A percentile compares a stretch with the other conserved stretches of the same genome.
Conservation (phyloP, 2,797 vertebrate genomes). For the Staurois parvus region DNA sequence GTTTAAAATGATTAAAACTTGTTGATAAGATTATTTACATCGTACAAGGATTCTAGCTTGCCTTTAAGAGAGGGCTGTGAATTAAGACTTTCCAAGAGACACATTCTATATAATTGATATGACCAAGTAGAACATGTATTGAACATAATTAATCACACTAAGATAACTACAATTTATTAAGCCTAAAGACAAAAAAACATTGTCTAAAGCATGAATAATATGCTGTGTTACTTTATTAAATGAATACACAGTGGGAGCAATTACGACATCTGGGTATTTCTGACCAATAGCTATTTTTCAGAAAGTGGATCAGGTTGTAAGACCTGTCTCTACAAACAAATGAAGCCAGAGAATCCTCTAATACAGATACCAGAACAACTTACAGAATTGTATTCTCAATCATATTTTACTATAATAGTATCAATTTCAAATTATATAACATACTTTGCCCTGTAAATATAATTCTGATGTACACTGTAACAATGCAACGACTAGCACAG, state of each 20-base stretch:
- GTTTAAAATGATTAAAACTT: too few species aligned
- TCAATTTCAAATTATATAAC: too few species aligned
- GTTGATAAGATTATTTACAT: too few species aligned
- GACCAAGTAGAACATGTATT: slow-evolving; percentile 4
- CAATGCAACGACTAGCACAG: too few species aligned
- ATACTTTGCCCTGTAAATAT: too few species aligned
- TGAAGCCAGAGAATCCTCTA: not conserved
- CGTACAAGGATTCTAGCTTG: too few species aligned
- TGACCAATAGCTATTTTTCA: not conserved
- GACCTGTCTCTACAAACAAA: not conserved
- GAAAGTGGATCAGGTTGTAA: not conserved
- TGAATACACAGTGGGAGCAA: slow-evolving; percentile 13
- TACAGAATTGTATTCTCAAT: too few species aligned
- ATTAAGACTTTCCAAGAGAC: slow-evolving; percentile 2
- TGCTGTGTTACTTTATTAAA: slow-evolving; percentile 19
- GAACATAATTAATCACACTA: slow-evolving; percentile 38
- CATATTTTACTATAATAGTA: too few species aligned
- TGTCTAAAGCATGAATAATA: slow-evolving; percentile 5
- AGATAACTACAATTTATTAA: slow-evolving; percentile 27
- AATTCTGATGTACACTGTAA: too few species aligned
- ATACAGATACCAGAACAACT: not conserved
- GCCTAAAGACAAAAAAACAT: not conserved
- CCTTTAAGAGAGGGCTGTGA: not conserved
- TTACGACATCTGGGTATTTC: not conserved
- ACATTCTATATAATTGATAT: slow-evolving; percentile 32